Evolutionary conservation across 2,113 vertebrate species (phyloP), one percentile per base, ranked within the genome.

Genomic region (Phocoena phocoena): DNA sequence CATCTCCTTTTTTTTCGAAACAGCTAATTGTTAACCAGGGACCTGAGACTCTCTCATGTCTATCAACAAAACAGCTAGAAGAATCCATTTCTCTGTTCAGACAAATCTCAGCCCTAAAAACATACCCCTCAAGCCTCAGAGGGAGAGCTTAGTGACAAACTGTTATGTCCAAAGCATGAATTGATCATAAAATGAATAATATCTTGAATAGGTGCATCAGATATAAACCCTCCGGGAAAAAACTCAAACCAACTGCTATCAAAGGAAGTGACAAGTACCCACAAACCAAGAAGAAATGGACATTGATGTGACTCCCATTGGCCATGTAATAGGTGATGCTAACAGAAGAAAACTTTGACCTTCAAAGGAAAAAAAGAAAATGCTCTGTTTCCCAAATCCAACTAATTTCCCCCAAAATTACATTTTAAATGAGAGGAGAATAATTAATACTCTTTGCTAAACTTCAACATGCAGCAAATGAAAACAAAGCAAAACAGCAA

Each of bases 401-500:
- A 93, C 31, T 83, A 95, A 73, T 25, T 80, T 87, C 3, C 26
- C 33, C 63, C 41, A 2, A 62, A 96, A 88, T 74, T 76, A 58
- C 83, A 63, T 80, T 86, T 81, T 65, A 80, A 80, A 33, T 60
- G 71, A 70, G 25, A 95, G 13, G 31, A 53, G 50, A 96, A 86
- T 77, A 88, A 86, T 20, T 47, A 44, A 85, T n/a, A 67, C 26
- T 74, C 28, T 93, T 97, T 96, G 41, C 55, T 83, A 65, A 93
- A 70, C 15, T 77, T 68, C 74, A 97, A 53, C 80, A 82, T 80
- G 55, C 17, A 76, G 36, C 83, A 95, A 33, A 82, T 31, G 17
- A 84, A 95, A 93, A 85, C 7, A 94, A 38, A 38, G 79, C 67
- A 74, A 97, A 94, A 58, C 31, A 96, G 71, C 41, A 84, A 95